Base-by-base conservation (phyloP, 2,888 invertebrate genomes). In the Scaptomyza reducta region DNA sequence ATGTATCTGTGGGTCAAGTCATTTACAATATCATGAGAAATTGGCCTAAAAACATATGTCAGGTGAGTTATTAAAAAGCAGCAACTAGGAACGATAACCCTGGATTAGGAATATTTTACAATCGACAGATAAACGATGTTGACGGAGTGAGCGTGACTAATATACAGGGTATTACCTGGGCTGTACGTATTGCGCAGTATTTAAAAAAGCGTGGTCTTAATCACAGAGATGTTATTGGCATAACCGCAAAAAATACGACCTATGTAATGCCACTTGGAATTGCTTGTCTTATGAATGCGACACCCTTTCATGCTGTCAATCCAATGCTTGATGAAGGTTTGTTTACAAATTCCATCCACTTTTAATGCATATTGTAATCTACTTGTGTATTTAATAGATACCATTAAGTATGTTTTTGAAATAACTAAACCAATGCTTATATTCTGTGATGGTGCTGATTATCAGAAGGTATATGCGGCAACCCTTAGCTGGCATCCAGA, bases 211-310 rank as follows among this genome's bases (percentile, higher is more conserved):
- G 89, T 0, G 88, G 87, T 1, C 58, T 90, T 2, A 72, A 78
- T 16, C 74, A 87, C 45, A 83, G 83, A 44, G 89, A 90, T 65
- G 70, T 90, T 1, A 77, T 90, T 49, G 89, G 90, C 0, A 79
- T 90, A 13, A 70, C 77, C 0, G 89, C 82, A 2, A 75, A 66
- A n/a, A 90, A 91, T 63, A 75, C 83, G 2, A 83, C 83, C 9
- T 78, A 81, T 42, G 45, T 91, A 1, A 86, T 89, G 59, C 87
- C 90, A 0, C 25, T 89, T 16, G 87, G 83, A 2, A 68, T 89
- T n/a, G 90, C 78, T 1, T 82, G 83, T 11, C 70, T 90, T 9
- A 66, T 87, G 65, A 81, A 87, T 55, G 77, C 79, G 1, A 80
- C 81, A 0, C 79, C 89, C 1, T 78, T 90, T 11, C 89, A 89